Evolutionary conservation across 2,797 vertebrate species (phyloP), one percentile per base, ranked within the genome.

Genomic region (Mormyrus hasselquistii): DNA sequence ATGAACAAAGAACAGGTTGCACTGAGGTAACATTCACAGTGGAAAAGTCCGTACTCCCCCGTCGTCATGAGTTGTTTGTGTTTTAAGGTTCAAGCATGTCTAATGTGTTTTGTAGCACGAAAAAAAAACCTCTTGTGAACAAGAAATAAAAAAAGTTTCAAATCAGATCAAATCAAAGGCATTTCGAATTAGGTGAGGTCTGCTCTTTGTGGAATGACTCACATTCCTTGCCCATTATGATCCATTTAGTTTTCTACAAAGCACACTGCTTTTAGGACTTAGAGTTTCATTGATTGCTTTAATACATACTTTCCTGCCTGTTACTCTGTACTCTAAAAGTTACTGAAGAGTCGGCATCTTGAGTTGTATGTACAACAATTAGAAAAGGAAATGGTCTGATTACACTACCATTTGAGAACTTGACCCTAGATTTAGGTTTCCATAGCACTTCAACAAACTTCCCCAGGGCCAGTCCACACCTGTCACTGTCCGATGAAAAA

Each of bases 211-310:
- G 38, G 52, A 57, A 44, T 44, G 86, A 87, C 86, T 57, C 52
- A 44, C 8, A 41, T 87, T 29, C 34, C 52, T 59, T 44, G 38
- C 34, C 86, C 86, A 87, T 59, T 87, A 38, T 41, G 86, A 87
- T 62, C 55, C 59, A 41, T 87, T 87, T 62, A 87, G 86, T n/a
- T 59, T 57, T 87, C 86, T 34, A 59, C 55, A 87, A 87, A 87
- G 52, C 86, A 55, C 85, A 59, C 53, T 59, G 55, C 52, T 87
- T 87, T 87, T 41, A 87, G 52, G 34, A 59, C 55, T 25, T 62
- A 62, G 53, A 44, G 55, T 41, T 87, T n/a, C 86, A 87, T 53
- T 62, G 86, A 87, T 87, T 87, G 86, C 86, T 87, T 38, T 87
- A 38, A 87, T 87, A 87, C 86, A 59, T 87, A 44, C 52, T 41